phyloP scores from a whole-genome alignment of 2,888 invertebrate genomes.

The Oligia fasciuncula region DNA sequence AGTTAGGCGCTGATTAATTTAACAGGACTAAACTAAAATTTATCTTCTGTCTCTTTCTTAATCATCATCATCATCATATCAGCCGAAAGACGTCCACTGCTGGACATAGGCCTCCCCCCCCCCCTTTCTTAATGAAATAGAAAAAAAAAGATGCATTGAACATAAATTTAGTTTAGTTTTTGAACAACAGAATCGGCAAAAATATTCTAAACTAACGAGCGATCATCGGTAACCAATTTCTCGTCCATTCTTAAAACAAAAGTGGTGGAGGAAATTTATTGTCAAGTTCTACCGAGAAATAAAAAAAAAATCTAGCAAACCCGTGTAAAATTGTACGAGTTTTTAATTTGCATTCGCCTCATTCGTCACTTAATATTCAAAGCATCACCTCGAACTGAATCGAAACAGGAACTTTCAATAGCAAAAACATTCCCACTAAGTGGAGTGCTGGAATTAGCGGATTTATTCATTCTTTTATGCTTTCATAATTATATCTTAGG shows the following conservation, averaged over 20 bases:
- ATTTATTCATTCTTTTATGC: constrained; percentile 62
- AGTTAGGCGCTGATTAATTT: too few relatives aligned
- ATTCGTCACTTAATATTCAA: constrained; percentile 80
- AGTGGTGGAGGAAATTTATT: background rate
- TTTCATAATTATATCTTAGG: constrained; percentile 58
- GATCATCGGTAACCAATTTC: background rate
- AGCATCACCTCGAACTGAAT: constrained; percentile 74
- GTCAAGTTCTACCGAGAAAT: background rate
- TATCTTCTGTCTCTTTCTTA: too few relatives aligned
- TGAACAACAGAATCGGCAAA: too few relatives aligned
- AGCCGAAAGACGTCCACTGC: too few relatives aligned
- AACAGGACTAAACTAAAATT: too few relatives aligned
- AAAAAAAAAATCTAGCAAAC: constrained; percentile 4
- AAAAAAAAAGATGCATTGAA: too few relatives aligned
- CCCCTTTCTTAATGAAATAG: too few relatives aligned
- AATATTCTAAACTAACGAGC: background rate
- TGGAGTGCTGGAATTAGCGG: constrained; percentile 57
- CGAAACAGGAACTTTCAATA: constrained; percentile 76
- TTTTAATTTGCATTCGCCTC: constrained; percentile 77
- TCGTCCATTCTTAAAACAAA: background rate
- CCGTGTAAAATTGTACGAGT: constrained; percentile 36
- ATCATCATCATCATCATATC: too few relatives aligned
- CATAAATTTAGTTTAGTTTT: too few relatives aligned
- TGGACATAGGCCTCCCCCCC: too few relatives aligned
- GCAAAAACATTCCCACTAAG: constrained; percentile 67